Evolutionary conservation across 2,113 vertebrate species (phyloP).

Genomic region (Gallinago paraguaiae): DNA sequence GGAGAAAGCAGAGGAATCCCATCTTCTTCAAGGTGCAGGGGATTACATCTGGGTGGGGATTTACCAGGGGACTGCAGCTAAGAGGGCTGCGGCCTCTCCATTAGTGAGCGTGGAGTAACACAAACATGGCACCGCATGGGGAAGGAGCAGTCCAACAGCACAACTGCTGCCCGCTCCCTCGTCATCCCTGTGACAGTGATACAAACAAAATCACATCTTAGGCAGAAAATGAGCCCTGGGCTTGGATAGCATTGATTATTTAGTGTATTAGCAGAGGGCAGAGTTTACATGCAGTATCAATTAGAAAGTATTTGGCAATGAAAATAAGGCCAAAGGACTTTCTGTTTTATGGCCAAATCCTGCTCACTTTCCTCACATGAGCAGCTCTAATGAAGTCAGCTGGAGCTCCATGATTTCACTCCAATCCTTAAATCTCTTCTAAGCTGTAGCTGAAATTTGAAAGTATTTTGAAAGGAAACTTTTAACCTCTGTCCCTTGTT

Average conservation of each 20-base stretch:
- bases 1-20: not conserved
- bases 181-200: not conserved
- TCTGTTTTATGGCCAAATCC: constrained; percentile 29
- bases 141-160: not conserved
- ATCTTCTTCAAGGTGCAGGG: not conserved
- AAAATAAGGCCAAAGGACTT: constrained; percentile 13
- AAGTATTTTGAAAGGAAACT: not conserved
- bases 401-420: not conserved
- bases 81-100: not conserved
- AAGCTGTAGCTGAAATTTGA: not conserved
- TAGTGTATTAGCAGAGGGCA: constrained; percentile 24
- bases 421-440: not conserved
- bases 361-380: constrained; percentile 36
- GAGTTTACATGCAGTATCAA: constrained; percentile 61
- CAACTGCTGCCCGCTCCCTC: not conserved
- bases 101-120: not conserved
- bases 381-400: constrained; percentile 12
- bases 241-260: constrained; percentile 43
- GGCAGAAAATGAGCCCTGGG: not conserved
- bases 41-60: not conserved
- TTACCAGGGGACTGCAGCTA: not conserved
- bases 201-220: not conserved
- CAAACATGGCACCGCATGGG: fast-evolving
- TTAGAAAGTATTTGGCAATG: constrained; percentile 49
- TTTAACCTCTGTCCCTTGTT: not conserved